phyloP scores from a whole-genome alignment of 2,888 invertebrate genomes.

The Mantis religiosa region DNA sequence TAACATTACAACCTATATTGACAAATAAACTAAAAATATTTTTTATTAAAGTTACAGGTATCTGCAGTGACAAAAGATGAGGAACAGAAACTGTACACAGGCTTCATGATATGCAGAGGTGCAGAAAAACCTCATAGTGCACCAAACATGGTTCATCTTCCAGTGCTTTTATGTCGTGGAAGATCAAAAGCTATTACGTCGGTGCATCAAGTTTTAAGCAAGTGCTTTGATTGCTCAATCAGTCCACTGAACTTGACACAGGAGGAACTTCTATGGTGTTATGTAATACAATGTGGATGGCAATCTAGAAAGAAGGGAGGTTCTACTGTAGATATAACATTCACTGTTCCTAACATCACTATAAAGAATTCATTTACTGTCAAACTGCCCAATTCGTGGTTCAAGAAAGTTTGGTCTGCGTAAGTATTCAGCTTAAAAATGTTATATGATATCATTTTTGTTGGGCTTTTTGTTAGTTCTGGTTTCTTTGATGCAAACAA shows the following conservation, averaged over 20 bases:
- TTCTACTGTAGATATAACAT: background rate
- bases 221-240: slow-evolving; percentile 50
- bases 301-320: background rate
- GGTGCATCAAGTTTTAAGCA: slow-evolving; percentile 45
- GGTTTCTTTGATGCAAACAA: too few relatives aligned
- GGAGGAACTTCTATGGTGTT: slow-evolving; percentile 43
- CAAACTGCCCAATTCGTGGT: slow-evolving; percentile 33
- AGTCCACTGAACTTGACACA: slow-evolving; percentile 46
- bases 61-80: background rate
- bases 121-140: slow-evolving; percentile 23
- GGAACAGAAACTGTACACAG: slow-evolving; percentile 35
- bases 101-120: slow-evolving; percentile 41
- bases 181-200: slow-evolving; percentile 43
- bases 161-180: slow-evolving; percentile 49
- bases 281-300: slow-evolving; percentile 18
- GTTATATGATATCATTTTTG: too few relatives aligned
- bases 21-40: too few relatives aligned
- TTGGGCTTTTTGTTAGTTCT: too few relatives aligned
- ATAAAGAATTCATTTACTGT: slow-evolving; percentile 35
- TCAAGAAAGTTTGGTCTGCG: slow-evolving; percentile 37
- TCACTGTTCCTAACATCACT: slow-evolving; percentile 22
- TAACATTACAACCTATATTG: too few relatives aligned
- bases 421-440: slow-evolving; percentile 28
- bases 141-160: slow-evolving; percentile 41
- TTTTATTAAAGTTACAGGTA: background rate